Evolutionary conservation across 2,113 vertebrate genomes (phyloP).

Genomic region (Xiphias gladius): DNA sequence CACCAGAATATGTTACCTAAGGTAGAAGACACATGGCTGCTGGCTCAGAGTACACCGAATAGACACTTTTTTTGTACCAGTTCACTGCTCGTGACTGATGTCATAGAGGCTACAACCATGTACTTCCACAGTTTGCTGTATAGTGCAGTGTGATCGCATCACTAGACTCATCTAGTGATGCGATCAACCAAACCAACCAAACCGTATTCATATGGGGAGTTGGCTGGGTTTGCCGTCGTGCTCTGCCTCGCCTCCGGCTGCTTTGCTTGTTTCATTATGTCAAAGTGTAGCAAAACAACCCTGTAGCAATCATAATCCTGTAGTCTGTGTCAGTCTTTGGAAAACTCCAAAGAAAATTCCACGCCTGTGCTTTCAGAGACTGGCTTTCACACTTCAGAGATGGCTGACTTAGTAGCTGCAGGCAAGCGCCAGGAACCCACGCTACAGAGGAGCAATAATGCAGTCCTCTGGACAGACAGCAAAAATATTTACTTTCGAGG

Average conservation of each 20-base stretch:
- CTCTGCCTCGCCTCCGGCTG: slow-evolving; percentile 50
- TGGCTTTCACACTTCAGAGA: slow-evolving; percentile 77
- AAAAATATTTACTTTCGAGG: slow-evolving; percentile 47
- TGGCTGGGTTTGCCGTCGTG: slow-evolving; percentile 27
- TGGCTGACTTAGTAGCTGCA: slow-evolving; percentile 67
- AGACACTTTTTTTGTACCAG: not conserved
- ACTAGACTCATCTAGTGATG: not conserved
- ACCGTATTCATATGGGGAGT: slow-evolving; percentile 27
- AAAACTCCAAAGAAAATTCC: slow-evolving; percentile 72
- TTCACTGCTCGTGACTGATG: not conserved
- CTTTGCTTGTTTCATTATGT: slow-evolving; percentile 71
- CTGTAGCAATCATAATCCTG: slow-evolving; percentile 77
- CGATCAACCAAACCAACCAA: no score
- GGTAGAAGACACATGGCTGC: no score
- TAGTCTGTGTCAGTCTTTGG: slow-evolving; percentile 69
- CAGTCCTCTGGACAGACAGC: slow-evolving; percentile 48
- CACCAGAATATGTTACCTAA: no score
- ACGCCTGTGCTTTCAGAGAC: slow-evolving; percentile 73
- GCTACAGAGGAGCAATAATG: slow-evolving; percentile 63
- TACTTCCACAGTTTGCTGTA: slow-evolving; percentile 5
- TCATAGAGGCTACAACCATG: not conserved
- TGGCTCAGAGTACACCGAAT: no score
- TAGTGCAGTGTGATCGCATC: not conserved
- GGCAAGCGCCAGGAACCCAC: slow-evolving; percentile 55
- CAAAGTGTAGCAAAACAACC: slow-evolving; percentile 78